Conservation (phyloP, 2,113 vertebrate genomes). For the Phaetusa simplex region DNA sequence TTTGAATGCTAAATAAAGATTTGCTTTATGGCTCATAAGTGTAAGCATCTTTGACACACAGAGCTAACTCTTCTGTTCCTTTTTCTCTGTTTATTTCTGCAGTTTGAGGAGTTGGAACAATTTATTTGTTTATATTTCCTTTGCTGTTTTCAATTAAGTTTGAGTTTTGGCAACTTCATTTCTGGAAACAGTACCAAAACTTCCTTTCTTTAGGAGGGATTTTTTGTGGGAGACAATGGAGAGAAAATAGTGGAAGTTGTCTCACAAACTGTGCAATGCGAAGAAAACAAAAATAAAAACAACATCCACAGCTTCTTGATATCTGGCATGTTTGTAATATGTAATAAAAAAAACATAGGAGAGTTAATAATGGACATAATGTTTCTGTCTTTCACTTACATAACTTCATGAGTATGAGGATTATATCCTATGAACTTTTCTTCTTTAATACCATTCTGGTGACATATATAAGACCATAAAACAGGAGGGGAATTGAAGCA, state of each 20-base stretch:
- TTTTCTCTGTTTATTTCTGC: not conserved
- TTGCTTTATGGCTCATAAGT: not conserved
- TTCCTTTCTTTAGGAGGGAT: not conserved
- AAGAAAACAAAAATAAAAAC: not conserved
- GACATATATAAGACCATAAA: not conserved
- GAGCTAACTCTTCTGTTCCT: not conserved
- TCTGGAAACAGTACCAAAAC: not conserved
- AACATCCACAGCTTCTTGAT: not conserved
- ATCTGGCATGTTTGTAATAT: not conserved
- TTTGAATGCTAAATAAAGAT: not conserved
- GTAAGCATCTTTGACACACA: not conserved
- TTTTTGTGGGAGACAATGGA: not conserved
- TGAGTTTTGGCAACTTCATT: not conserved
- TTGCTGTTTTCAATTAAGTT: not conserved
- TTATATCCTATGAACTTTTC: not conserved
- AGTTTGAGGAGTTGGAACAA: not conserved
- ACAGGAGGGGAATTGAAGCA: constrained; percentile 12
- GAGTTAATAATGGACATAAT: not conserved
- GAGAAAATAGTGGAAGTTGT: not conserved
- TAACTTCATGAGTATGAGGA: not conserved
- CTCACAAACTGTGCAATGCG: not conserved
- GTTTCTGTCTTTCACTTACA: not conserved
- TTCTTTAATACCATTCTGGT: not conserved
- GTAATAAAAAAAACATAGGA: not conserved
- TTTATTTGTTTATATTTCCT: not conserved